phyloP scores from a whole-genome alignment of 2,113 vertebrate species.

The Glareola pratincola region DNA sequence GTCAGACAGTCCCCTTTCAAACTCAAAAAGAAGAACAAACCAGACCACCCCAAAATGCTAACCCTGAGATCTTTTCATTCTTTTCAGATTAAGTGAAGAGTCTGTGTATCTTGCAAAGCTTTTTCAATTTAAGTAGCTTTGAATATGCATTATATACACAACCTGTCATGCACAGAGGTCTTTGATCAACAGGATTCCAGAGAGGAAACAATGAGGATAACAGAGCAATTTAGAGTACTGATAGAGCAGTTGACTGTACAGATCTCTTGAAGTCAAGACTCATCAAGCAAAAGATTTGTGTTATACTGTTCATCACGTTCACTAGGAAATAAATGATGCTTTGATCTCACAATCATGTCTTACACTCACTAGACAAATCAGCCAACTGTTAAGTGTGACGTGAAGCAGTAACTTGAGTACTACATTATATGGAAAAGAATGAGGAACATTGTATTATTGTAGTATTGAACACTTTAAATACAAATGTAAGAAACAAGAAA shows the following conservation, averaged over 20 bases:
- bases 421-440: not conserved
- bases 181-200: not conserved
- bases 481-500: not conserved
- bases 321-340: not conserved
- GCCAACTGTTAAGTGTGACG: not conserved
- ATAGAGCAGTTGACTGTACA: not conserved
- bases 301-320: not conserved
- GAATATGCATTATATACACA: not conserved
- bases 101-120: not conserved
- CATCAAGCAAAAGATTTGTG: not conserved
- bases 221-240: not conserved
- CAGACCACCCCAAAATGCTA: not conserved
- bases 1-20: not conserved
- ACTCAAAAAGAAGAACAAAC: not conserved
- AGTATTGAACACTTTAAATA: not conserved
- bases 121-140: not conserved
- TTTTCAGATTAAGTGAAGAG: not conserved
- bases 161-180: not conserved
- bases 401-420: not conserved
- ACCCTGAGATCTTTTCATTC: not conserved
- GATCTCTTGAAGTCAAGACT: not conserved
- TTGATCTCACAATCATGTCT: not conserved
- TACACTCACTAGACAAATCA: not conserved
- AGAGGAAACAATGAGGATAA: not conserved
- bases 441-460: not conserved